Base-by-base conservation (phyloP, 2,113 vertebrate species). In the Esox niger region DNA sequence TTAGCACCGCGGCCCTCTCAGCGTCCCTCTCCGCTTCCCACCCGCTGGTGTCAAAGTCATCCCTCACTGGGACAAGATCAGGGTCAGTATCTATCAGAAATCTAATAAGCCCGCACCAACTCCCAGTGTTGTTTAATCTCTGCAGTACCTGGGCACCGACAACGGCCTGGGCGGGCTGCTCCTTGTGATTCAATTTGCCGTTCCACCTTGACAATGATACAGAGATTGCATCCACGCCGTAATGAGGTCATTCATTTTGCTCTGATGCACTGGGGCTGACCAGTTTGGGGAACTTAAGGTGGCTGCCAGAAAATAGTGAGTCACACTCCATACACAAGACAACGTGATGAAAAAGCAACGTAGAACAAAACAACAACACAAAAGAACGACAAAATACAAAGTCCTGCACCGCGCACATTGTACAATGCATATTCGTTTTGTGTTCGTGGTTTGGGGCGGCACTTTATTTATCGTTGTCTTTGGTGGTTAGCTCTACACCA, bases 181-280 rank as follows among this genome's bases (percentile, higher is more conserved):
- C 32, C 8, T 8, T 61, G 31, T 35, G 32, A 61, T 61, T 61
- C 32, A 61, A 61, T 61, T 61, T 61, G n/a, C 27, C 11, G 59
- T 35, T 61, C 30, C 32, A 61, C 59, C 32, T 35, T 35, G 30
- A 21, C n/a, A n/a, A 32, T 61, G 73, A 74, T 71, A 79, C 57
- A 71, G 68, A 74, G 73, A 79, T 76, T 74, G 73, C 65, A 66
- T 54, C 72, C 68, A 26, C 43, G 6, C 29, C 74, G 62, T 76
- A 82, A 79, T 78, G 76, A 74, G 77, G 74, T 78, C 73, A 76
- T 76, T 76, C 70, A 74, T 74, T 69, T 68, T 69, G 64, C 76
- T 82, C 74, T 71, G 76, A 71, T 71, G 62, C 70, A 62, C 71
- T 35, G 35, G 65, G 70, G 54, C 58, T 59, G 62, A 65, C 67